Percentiles rank a stretch among this genome's conserved stretches.
Conservation (phyloP, 1,140 invertebrate genomes). For the Psilanteris sp. region DNA sequence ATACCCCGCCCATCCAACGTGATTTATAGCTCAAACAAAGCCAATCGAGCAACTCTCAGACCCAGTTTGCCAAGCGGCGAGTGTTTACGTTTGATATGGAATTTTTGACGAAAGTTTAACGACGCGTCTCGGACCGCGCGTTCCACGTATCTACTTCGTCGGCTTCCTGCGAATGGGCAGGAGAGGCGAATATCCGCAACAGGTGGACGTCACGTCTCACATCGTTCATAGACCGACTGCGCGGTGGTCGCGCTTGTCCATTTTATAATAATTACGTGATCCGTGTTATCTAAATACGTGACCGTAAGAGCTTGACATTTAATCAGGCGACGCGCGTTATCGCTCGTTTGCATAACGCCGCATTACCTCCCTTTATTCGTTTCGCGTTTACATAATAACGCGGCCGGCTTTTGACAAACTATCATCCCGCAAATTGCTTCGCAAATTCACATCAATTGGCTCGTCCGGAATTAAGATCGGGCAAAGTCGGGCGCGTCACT, state of each 20-base stretch:
- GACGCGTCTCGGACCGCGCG: slow-evolving; percentile 7
- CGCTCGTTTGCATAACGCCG: slow-evolving; percentile 33
- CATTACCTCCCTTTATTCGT: slow-evolving; percentile 43
- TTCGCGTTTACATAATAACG: slow-evolving; percentile 48
- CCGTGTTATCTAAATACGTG: slow-evolving; percentile 50
- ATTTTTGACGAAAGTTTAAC: slow-evolving; percentile 1
- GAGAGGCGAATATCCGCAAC: slow-evolving; percentile 70
- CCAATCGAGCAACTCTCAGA: too few species aligned
- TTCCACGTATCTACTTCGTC: slow-evolving; percentile 19
- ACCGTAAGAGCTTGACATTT: slow-evolving; percentile 39
- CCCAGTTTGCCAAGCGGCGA: too few species aligned
- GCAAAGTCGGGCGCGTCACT: too few species aligned
- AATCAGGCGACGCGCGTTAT: slow-evolving; percentile 26
- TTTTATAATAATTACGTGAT: slow-evolving; percentile 70
- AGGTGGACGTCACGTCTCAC: slow-evolving; percentile 73
- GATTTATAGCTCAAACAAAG: too few species aligned
- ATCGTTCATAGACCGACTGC: slow-evolving; percentile 56
- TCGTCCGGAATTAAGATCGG: slow-evolving; percentile 6
- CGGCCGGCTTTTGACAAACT: slow-evolving; percentile 39
- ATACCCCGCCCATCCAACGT: too few species aligned
- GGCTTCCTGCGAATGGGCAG: slow-evolving; percentile 49
- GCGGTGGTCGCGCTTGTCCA: slow-evolving; percentile 47
- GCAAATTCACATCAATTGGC: slow-evolving; percentile 1
- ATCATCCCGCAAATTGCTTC: slow-evolving; percentile 27
- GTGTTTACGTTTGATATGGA: too few species aligned